Evolutionary conservation across 2,797 vertebrate species (phyloP), one percentile per base, ranked within the genome.

Genomic region (Macrochelys suwanniensis): DNA sequence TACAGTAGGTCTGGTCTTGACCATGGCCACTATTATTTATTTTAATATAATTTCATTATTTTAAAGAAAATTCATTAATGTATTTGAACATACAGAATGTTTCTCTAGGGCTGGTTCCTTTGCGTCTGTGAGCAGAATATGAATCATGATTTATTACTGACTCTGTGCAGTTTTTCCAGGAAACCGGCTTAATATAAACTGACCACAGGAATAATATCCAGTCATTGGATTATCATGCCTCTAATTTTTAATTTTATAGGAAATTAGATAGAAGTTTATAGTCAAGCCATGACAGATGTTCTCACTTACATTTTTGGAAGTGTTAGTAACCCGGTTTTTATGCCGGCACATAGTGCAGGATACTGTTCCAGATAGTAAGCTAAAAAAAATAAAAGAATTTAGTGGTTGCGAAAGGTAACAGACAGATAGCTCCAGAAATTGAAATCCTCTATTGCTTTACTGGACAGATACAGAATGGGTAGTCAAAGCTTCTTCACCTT

Each of bases 151-250:
- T 89, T 91, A 77, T 80, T 85, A 85, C n/a, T 91, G 68, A 92
- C 6, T 87, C 76, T 42, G 5, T 25, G 2, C 17, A 89, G 56
- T n/a, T 61, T 93, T 10, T 53, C 50, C 51, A 90, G 54, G 37
- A 96, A 95, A 87, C 84, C 80, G 5, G 11, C 59, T 87, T 93
- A 89, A 90, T 93, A 83, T 96, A 94, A 94, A 81, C 77, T 94
- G n/a, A 74, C 85, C 61, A 47, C 7, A 77, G 11, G 31, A 84
- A 86, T 78, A 78, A 87, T 31, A 96, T 2, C 45, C 77, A 92
- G 87, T 90, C 12, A 81, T 53, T 82, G 80, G 19, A 84, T 93
- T 96, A 74, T 92, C 80, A 68, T 59, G 16, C 74, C 76, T 4
- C 25, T 85, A 94, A 85, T 74, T 83, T 90, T 94, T 92, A 95